phyloP scores from a whole-genome alignment of 2,113 vertebrate species.

The Sebastes fasciatus region DNA sequence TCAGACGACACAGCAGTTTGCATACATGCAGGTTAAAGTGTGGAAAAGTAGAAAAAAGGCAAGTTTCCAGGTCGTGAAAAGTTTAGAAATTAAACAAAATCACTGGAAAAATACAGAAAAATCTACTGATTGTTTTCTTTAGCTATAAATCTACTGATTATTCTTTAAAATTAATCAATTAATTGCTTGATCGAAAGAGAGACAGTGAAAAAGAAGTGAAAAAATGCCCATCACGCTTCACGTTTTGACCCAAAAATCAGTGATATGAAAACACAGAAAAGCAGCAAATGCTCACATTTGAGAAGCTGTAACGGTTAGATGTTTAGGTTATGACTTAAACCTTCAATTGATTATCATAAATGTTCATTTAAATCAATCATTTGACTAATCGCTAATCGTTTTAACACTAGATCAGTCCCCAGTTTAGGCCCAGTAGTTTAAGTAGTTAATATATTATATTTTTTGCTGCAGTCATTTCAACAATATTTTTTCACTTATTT shows the following conservation, averaged over 20 bases:
- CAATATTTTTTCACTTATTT: background rate
- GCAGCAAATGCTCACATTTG: background rate
- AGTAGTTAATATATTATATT: background rate
- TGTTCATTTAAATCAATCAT: background rate
- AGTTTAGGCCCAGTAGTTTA: background rate
- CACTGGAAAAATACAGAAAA: background rate
- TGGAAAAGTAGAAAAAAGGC: background rate
- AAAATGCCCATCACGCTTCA: background rate
- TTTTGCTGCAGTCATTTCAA: background rate
- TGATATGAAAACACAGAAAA: background rate
- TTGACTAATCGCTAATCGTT: background rate
- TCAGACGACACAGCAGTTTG: background rate
- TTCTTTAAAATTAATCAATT: background rate
- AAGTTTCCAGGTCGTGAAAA: background rate
- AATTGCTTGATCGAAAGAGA: background rate
- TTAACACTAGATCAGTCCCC: background rate
- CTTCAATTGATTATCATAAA: background rate
- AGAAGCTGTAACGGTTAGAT: background rate
- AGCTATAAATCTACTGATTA: background rate
- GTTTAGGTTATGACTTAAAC: background rate
- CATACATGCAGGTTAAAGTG: background rate
- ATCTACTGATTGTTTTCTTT: background rate
- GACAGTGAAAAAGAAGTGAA: background rate
- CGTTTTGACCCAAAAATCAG: too few relatives aligned
- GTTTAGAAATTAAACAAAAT: background rate